A percentile compares a stretch with the other conserved stretches of the same genome.
These are phyloP conservation scores for Cinara cedri DNA, from an alignment of 2,888 invertebrate species.

Conservation along the genomic window DNA sequence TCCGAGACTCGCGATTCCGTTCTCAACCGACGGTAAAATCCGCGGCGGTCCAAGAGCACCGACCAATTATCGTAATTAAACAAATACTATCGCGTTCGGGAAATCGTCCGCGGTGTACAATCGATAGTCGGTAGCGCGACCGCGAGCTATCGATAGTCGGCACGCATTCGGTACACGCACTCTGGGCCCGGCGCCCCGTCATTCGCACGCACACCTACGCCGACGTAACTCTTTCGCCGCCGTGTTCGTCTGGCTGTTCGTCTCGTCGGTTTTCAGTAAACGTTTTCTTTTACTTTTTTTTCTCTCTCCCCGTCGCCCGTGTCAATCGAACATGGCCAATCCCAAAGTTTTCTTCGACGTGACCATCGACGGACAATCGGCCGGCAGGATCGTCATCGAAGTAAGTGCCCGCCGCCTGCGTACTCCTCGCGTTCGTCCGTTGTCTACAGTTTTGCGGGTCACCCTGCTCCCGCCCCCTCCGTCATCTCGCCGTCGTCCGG, in stretches of 20 bases:
- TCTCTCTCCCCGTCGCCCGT: background rate
- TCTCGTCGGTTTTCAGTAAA: too few relatives aligned
- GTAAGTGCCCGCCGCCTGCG: too few relatives aligned
- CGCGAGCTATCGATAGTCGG: background rate
- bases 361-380: conserved; percentile 75
- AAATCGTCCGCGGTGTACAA: background rate
- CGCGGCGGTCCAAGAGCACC: too few relatives aligned
- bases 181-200: background rate
- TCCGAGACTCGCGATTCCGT: too few relatives aligned
- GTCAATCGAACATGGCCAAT: conserved; percentile 66
- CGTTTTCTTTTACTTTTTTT: background rate
- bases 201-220: background rate
- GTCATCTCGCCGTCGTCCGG: too few relatives aligned
- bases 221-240: background rate
- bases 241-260: background rate
- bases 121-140: background rate
- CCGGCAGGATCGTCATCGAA: conserved; percentile 90
- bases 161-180: background rate
- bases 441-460: conserved; percentile 58
- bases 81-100: too few relatives aligned
- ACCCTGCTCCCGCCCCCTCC: too few relatives aligned
- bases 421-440: too few relatives aligned
- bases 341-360: conserved; percentile 91
- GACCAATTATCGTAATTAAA: too few relatives aligned
- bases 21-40: too few relatives aligned